Evolutionary conservation across 2,797 vertebrate species (phyloP), one percentile per base, ranked within the genome.

Genomic region (Craterocephalus amniculus): DNA sequence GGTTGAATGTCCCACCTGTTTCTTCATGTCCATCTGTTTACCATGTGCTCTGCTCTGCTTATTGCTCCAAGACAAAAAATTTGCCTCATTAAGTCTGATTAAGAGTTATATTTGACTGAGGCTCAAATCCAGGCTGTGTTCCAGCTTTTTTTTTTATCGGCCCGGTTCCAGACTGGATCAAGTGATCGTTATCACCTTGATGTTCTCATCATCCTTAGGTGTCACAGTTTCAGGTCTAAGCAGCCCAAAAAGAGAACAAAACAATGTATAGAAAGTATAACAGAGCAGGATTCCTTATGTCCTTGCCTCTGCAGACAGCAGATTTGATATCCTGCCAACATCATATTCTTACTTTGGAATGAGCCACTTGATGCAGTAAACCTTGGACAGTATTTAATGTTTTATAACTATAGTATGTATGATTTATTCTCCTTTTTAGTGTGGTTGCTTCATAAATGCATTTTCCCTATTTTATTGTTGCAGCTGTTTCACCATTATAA

Each of bases 121-220:
- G 40, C n/a, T 67, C 18, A 67, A 35, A 35, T 58, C 54, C 48
- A 11, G 35, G 43, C 31, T 3, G 10, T 22, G 20, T 14, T n/a
- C 34, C 51, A 55, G 2, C 18, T 6, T 51, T 2, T 35, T 14
- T 10, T 32, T 45, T n/a, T 18, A 2, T 29, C 38, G 51, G 43
- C 24, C 34, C 18, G 40, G 11, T 59, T 69, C 57, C 54, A 68
- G 65, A 45, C 45, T 45, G 58, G 48, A 60, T 63, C 36, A 49
- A 43, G 59, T 38, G 66, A 27, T 63, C 4, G 6, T 69, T 29
- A 52, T 45, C 49, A 35, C 38, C 68, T 63, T 35, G 32, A 34
- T 60, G 70, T 48, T 45, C 34, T 74, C 27, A 29, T 4, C 67
- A 64, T 61, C 48, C 58, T 68, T 7, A 29, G 27, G 45, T 72